Evolutionary conservation across 2,888 invertebrate species (phyloP), one percentile per base, ranked within the genome.

Genomic region (Notodonta dromedarius): DNA sequence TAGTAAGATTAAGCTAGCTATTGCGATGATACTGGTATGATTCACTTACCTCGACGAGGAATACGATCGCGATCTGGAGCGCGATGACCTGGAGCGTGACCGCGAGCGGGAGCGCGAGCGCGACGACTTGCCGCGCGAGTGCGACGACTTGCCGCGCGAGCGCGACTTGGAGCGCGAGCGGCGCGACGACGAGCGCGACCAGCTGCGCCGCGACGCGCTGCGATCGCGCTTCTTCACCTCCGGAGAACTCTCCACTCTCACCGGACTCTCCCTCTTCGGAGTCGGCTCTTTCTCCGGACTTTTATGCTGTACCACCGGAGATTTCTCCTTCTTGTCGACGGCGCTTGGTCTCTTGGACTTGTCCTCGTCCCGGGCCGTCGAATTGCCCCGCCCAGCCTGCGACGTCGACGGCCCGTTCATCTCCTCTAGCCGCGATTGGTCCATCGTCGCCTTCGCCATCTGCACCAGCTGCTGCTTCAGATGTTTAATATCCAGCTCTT

Each of bases 371-470:
- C 42, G 58, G 5, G 67, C 55, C 40, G 59, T 70, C 61, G 63
- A 66, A 59, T 60, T 73, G 58, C 56, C 66, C 35, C 54, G 69
- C 14, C 46, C 62, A 14, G 63, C 63, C 12, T 79, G 80, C 2
- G 88, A 84, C 9, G 86, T 85, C 5, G 88, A 86, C 5, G 88
- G 86, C 5, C 79, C 83, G 58, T 79, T 83, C 8, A 73, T 72
- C 51, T 84, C 87, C 50, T 84, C 86, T 16, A 59, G 69, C 50
- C 82, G 71, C 60, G 72, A 79, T n/a, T 80, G 75, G 68, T 88
- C 87, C 50, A 88, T 79, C 0, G 88, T 81, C 2, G 96, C 96
- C 76, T 96, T 96, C 2, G 97, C 97, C 86, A 97, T 96, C 66
- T 66, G 96, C 94, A 61, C 96, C 94, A 82, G 95, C 67, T 97